These are phyloP conservation scores for Coendou prehensilis DNA, from an alignment of 2,797 vertebrate species.

Conservation along the genomic window DNA sequence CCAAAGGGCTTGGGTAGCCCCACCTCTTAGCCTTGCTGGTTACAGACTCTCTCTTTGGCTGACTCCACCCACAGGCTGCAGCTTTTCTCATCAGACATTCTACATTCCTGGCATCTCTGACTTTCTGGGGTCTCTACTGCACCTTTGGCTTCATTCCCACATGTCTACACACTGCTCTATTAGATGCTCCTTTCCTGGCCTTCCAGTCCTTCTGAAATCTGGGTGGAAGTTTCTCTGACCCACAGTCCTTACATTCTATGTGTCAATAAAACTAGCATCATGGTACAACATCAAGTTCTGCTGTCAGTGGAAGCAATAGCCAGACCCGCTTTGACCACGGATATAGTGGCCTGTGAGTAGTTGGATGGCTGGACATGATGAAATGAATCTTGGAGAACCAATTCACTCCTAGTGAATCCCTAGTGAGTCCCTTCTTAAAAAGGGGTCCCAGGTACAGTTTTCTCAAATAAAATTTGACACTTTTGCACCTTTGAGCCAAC, in stretches of 20 bases:
- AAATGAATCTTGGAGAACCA: neutral
- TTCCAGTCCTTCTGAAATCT: neutral
- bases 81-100: neutral
- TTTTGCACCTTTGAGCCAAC: neutral
- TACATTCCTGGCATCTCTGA: neutral
- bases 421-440: neutral
- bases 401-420: neutral
- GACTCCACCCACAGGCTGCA: neutral
- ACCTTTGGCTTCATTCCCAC: neutral
- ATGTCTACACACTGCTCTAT: neutral
- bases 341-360: neutral
- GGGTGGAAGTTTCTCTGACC: neutral
- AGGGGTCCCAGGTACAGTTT: neutral
- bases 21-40: neutral
- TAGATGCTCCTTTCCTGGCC: neutral
- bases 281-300: neutral
- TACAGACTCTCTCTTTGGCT: neutral
- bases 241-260: neutral
- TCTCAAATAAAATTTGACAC: neutral
- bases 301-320: neutral
- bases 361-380: neutral
- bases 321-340: neutral
- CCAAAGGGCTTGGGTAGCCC: neutral
- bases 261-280: neutral
- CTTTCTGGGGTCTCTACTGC: neutral